Evolutionary conservation across 2,113 vertebrate species (phyloP).

Genomic region (Sphaerodactylus townsendi): DNA sequence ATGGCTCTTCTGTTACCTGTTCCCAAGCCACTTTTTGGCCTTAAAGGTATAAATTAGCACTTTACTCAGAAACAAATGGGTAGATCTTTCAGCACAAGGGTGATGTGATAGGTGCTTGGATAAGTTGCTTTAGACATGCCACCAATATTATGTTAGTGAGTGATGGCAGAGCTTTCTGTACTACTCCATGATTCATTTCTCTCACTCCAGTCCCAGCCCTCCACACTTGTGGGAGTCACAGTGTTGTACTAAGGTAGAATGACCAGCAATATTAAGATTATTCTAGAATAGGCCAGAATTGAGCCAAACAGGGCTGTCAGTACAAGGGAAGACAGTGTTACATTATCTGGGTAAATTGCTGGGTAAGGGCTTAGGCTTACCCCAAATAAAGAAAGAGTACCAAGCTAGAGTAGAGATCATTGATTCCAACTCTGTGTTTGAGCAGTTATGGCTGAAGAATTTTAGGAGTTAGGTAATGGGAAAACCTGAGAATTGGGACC

Average conservation of each 20-base stretch:
- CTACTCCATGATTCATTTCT: not conserved
- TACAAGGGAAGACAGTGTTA: not conserved
- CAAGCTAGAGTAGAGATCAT: not conserved
- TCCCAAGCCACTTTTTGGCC: too few species aligned
- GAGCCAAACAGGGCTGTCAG: not conserved
- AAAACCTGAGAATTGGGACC: not conserved
- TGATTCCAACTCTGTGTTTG: not conserved
- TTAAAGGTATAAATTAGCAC: too few species aligned
- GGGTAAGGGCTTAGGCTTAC: not conserved
- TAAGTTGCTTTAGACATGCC: not conserved
- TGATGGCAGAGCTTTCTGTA: not conserved
- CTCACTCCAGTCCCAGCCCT: too few species aligned
- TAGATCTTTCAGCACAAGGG: too few species aligned
- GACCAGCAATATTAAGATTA: not conserved
- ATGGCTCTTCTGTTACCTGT: too few species aligned
- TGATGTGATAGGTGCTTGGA: not conserved
- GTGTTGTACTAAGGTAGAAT: too few species aligned
- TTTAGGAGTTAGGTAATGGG: not conserved
- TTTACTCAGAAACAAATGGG: too few species aligned
- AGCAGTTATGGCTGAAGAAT: not conserved
- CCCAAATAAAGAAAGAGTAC: not conserved
- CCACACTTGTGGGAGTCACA: not conserved
- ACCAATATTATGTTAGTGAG: not conserved
- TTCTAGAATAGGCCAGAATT: not conserved
- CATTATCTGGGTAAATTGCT: not conserved